Percentiles rank a stretch among this genome's conserved stretches.
These are phyloP conservation scores for Nemurella pictetii DNA, from an alignment of 2,888 invertebrate genomes.

Conservation along the genomic window DNA sequence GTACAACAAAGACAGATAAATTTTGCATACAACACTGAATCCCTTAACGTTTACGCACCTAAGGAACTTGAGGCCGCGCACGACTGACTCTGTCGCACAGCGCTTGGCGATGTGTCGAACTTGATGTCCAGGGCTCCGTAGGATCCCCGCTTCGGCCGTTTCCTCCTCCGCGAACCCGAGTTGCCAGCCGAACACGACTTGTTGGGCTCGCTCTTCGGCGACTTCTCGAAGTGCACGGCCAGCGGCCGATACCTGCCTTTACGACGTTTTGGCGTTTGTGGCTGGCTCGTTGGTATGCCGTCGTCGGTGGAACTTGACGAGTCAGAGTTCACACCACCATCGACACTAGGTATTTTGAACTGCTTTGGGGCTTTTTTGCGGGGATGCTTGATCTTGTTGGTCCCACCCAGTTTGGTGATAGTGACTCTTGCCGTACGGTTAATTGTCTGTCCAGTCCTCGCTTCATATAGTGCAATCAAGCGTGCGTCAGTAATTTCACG, in stretches of 20 bases:
- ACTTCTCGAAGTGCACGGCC: background rate
- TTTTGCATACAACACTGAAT: background rate
- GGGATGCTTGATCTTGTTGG: background rate
- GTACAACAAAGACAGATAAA: background rate
- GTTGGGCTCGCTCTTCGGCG: background rate
- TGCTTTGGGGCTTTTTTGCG: background rate
- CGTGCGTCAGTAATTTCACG: background rate
- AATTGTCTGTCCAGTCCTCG: background rate
- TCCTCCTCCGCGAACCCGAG: background rate
- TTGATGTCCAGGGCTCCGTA: background rate
- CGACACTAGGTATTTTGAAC: constrained; percentile 1
- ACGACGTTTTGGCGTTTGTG: background rate
- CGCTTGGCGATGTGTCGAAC: background rate
- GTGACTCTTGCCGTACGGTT: background rate
- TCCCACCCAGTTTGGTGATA: background rate
- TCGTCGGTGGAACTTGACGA: background rate
- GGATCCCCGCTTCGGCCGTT: background rate
- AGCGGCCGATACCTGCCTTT: background rate
- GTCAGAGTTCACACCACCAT: background rate
- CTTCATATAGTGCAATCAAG: background rate
- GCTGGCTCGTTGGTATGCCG: background rate
- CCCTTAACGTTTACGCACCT: background rate
- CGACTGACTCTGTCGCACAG: background rate
- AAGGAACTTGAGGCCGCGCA: background rate
- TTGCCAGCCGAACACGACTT: background rate